phyloP scores from a whole-genome alignment of 1,140 invertebrate genomes.

The Papilio helenus region DNA sequence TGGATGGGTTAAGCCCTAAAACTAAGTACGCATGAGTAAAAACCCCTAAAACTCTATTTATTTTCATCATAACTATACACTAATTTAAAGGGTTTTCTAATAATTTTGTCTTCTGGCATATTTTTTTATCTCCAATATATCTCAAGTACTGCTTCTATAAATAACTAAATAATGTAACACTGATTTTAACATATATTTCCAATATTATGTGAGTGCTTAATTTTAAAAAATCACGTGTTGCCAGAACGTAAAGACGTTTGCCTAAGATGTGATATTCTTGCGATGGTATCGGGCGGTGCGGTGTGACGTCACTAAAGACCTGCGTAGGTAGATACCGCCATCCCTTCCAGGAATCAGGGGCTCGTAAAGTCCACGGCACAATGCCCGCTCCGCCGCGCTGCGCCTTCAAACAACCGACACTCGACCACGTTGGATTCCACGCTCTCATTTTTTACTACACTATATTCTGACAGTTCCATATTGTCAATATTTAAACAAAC shows the following conservation, averaged over 20 bases:
- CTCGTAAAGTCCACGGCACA: slow-evolving; percentile 68
- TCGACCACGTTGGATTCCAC: slow-evolving; percentile 16
- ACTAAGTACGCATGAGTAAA: too few species aligned
- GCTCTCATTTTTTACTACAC: background rate
- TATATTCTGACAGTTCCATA: background rate
- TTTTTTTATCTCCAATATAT: too few species aligned
- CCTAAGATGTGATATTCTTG: slow-evolving; percentile 7
- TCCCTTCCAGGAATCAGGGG: slow-evolving; percentile 67
- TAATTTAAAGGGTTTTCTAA: too few species aligned
- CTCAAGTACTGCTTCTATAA: background rate
- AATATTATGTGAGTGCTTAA: background rate
- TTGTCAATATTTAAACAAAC: slow-evolving; percentile 10
- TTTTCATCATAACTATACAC: too few species aligned
- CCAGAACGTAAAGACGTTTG: too few species aligned
- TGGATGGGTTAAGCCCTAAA: too few species aligned
- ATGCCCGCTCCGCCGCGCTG: slow-evolving; percentile 49
- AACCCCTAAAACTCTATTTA: too few species aligned
- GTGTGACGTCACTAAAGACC: slow-evolving; percentile 69
- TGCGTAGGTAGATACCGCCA: slow-evolving; percentile 57
- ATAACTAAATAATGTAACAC: background rate
- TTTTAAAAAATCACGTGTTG: background rate
- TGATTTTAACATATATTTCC: background rate
- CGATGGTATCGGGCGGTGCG: background rate
- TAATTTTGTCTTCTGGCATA: too few species aligned
- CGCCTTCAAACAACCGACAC: slow-evolving; percentile 33